These are phyloP conservation scores for Pardosa pseudoannulata DNA, from an alignment of 2,888 invertebrate species.

Conservation along the genomic window DNA sequence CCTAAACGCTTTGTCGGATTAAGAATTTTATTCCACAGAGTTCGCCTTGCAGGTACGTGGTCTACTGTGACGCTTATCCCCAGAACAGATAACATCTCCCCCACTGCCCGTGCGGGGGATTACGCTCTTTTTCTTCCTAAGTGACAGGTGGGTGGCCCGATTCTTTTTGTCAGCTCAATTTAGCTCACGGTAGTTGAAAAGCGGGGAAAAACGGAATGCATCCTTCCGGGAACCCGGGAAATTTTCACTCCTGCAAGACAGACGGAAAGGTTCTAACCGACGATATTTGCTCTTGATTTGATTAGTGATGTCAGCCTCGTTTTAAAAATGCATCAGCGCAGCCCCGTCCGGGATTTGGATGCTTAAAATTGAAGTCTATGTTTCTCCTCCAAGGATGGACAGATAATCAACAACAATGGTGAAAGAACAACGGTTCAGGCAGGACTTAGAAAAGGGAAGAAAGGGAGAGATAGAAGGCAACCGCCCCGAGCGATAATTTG, in stretches of 20 bases:
- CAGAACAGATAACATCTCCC: slow-evolving; percentile 40
- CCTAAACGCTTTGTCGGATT: slow-evolving; percentile 14
- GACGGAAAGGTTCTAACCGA: background rate
- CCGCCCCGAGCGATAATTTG: too few relatives aligned
- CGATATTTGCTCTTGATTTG: background rate
- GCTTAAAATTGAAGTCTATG: too few relatives aligned
- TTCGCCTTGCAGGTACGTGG: background rate
- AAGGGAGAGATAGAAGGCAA: too few relatives aligned
- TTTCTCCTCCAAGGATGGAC: too few relatives aligned
- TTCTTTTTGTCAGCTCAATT: slow-evolving; percentile 37
- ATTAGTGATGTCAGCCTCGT: too few relatives aligned
- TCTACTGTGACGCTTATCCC: slow-evolving; percentile 3
- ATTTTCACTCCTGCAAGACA: background rate
- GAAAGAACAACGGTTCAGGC: too few relatives aligned
- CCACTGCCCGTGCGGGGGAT: background rate
- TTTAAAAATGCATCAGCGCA: too few relatives aligned
- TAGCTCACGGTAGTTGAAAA: slow-evolving; percentile 27
- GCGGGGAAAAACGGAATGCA: background rate
- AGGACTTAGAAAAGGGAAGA: too few relatives aligned
- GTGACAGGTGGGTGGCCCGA: slow-evolving; percentile 42
- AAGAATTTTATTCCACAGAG: background rate
- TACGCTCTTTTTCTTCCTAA: slow-evolving; percentile 4
- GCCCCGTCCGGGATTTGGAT: too few relatives aligned
- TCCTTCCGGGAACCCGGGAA: background rate
- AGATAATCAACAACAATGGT: too few relatives aligned